Conservation (phyloP, 2,888 invertebrate genomes). For the Ormyrus rosae region DNA sequence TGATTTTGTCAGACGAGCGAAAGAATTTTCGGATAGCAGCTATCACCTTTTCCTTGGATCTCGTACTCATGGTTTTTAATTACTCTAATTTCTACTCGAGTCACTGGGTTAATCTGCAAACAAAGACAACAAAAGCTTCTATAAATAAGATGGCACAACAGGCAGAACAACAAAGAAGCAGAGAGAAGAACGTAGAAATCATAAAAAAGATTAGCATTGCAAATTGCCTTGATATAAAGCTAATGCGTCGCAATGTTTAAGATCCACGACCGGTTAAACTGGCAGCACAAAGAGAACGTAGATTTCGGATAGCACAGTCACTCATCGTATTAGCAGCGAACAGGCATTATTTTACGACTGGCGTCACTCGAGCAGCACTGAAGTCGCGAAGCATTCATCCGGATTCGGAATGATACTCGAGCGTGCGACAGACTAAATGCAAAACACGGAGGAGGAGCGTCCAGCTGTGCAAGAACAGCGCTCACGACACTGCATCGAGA, state of each 20-base stretch:
- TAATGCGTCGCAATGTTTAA: conserved; percentile 31
- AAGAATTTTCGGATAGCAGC: conserved; percentile 88
- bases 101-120: conserved; percentile 33
- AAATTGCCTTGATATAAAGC: conserved; percentile 38
- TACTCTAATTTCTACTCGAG: conserved; percentile 1
- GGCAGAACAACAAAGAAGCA: not conserved
- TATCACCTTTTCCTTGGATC: conserved; percentile 89
- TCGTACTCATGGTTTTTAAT: conserved; percentile 80
- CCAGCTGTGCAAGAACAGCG: conserved; percentile 18
- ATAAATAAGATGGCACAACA: not conserved
- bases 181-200: not conserved
- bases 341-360: not conserved
- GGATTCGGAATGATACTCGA: not conserved
- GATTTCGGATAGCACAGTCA: not conserved
- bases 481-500: conserved; percentile 5
- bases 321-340: not conserved
- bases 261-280: conserved; percentile 1
- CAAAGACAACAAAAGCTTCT: not conserved
- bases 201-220: conserved; percentile 30
- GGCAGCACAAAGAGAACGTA: conserved; percentile 19
- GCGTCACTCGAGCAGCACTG: conserved; percentile 1
- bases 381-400: not conserved
- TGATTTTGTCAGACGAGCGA: conserved; percentile 83
- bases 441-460: not conserved
- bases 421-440: not conserved